Evolutionary conservation across 2,113 vertebrate genomes (phyloP), one percentile per base, ranked within the genome.

Genomic region (Podarcis raffonei): DNA sequence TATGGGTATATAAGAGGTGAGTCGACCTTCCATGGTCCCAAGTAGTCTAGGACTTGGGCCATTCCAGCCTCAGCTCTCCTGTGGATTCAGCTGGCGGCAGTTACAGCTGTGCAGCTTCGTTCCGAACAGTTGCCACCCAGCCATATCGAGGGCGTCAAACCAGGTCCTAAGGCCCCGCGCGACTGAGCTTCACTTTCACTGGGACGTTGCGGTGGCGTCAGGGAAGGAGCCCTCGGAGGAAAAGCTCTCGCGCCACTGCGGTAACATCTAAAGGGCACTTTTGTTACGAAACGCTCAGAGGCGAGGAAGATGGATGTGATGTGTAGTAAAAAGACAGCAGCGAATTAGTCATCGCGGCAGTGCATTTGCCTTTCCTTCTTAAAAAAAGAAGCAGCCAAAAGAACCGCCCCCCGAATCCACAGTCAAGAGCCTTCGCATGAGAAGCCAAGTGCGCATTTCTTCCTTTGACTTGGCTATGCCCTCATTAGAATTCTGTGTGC

Each of bases 401-500:
- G 18, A 59, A 74, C 22, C 23, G 18, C 13, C 18, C 20, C 23
- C 42, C 5, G 2, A 16, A 23, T 42, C 12, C 68, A 2, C n/a
- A 76, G 25, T 4, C 32, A 15, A 75, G 89, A 32, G 25, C 42
- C 37, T 81, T 12, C 35, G 74, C 66, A 76, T 30, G 82, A 90
- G 30, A 22, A 77, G 72, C 72, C 1, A 59, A 81, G 57, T 77
- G 32, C n/a, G 72, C 87, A 6, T 89, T 18, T 59, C 89, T 93
- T 81, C 90, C 80, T 92, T 83, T 87, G 72, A 79, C 86, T 88
- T 32, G 53, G 79, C 27, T 4, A 22, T 18, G 65, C 91, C 80
- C 71, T 87, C 84, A 69, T 93, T 90, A 85, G 68, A 5, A 85
- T 90, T 90, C 88, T 84, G 87, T 84, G 84, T 84, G 92, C 91